Evolutionary conservation across 2,113 vertebrate genomes (phyloP).

Genomic region (Cryptomyrus ogoouensis): DNA sequence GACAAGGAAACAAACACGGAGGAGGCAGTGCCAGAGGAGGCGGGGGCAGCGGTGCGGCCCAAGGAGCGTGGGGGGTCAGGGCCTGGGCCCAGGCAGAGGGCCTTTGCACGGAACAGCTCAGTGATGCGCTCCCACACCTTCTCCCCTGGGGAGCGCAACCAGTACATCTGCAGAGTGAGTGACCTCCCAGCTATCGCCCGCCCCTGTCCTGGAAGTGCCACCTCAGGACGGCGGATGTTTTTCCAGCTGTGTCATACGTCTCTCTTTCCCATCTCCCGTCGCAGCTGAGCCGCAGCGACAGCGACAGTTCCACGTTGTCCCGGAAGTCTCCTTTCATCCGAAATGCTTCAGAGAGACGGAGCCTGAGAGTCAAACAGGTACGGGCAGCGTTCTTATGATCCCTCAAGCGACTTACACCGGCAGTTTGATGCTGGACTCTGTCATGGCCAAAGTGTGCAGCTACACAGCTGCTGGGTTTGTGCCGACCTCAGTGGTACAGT

Average conservation of each 20-base stretch:
- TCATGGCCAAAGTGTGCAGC: neutral
- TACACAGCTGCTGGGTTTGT: neutral
- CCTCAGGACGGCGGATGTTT: neutral
- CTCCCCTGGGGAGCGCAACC: conserved; percentile 72
- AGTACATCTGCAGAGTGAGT: conserved; percentile 78
- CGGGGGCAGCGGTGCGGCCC: conserved; percentile 52
- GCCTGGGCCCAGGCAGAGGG: conserved; percentile 56
- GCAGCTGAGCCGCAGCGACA: conserved; percentile 76
- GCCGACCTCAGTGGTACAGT: neutral
- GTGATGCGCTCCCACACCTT: conserved; percentile 79
- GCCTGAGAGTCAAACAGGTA: conserved; percentile 73
- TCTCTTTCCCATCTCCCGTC: conserved; percentile 9
- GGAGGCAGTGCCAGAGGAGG: conserved; percentile 19
- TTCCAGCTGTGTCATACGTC: neutral
- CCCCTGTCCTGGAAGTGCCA: neutral
- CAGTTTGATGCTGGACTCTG: neutral
- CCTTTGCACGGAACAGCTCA: conserved; percentile 68
- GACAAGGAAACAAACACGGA: conserved; percentile 79
- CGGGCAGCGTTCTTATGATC: conserved; percentile 23
- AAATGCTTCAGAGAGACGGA: conserved; percentile 67
- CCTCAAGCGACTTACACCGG: neutral
- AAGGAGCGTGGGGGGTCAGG: conserved; percentile 58
- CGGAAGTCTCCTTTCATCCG: conserved; percentile 73
- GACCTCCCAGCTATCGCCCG: neutral
- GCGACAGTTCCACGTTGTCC: conserved; percentile 74